These are phyloP conservation scores for Rana temporaria DNA, from an alignment of 2,113 vertebrate genomes.

Conservation along the genomic window DNA sequence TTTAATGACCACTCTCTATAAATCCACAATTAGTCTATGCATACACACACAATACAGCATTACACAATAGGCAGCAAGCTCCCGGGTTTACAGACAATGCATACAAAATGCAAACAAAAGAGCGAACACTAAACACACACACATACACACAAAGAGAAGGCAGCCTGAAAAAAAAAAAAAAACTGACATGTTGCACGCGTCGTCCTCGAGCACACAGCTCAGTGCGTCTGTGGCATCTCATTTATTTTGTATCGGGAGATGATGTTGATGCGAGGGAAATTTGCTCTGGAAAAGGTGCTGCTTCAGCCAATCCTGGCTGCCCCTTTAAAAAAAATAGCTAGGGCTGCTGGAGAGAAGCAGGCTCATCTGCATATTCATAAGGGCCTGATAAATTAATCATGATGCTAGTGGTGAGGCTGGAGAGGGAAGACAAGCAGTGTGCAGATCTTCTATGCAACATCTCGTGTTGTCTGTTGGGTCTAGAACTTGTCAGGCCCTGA, in stretches of 20 bases:
- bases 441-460: conserved; percentile 28
- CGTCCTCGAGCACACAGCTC: neutral
- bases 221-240: neutral
- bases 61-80: neutral
- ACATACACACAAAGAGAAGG: neutral
- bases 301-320: conserved; percentile 36
- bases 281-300: neutral
- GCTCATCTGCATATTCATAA: conserved; percentile 75
- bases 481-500: conserved; percentile 11
- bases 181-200: neutral
- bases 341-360: conserved; percentile 62
- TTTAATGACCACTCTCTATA: too few relatives aligned
- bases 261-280: neutral
- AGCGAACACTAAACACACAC: neutral
- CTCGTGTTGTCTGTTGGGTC: conserved; percentile 11
- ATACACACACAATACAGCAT: too few relatives aligned
- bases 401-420: conserved; percentile 69
- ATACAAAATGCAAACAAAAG: neutral
- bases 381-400: conserved; percentile 76
- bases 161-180: neutral
- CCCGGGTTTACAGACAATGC: neutral
- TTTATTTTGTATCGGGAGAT: conserved; percentile 31
- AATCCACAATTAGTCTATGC: too few relatives aligned
- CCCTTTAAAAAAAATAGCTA: conserved; percentile 50
- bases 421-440: conserved; percentile 65